phyloP scores from a whole-genome alignment of 2,888 invertebrate genomes.

The Dugesia japonica region DNA sequence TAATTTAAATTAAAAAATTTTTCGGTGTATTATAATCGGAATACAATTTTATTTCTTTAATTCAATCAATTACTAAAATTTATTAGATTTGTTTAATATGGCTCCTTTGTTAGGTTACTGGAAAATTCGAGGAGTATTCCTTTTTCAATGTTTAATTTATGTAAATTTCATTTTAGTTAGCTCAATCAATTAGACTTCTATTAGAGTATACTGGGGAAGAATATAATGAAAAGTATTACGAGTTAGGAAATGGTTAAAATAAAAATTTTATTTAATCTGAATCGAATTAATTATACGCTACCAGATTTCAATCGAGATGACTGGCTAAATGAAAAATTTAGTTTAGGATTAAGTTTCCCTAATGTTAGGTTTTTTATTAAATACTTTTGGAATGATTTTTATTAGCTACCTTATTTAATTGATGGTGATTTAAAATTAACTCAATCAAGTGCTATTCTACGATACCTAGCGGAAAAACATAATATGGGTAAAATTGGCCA shows the following conservation, averaged over 20 bases:
- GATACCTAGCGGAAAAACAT: neutral
- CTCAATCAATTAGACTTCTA: constrained; percentile 3
- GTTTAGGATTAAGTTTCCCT: constrained; percentile 8
- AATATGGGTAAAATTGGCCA: neutral
- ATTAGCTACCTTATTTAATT: neutral
- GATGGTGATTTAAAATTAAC: neutral
- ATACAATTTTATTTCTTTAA: neutral
- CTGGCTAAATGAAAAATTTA: constrained; percentile 25
- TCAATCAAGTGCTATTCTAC: neutral
- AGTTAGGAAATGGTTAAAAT: neutral
- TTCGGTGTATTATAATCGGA: neutral
- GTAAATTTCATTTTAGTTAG: neutral
- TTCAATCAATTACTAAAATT: neutral
- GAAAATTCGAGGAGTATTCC: neutral
- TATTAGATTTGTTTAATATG: neutral
- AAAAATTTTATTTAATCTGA: too few species aligned
- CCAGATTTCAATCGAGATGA: constrained; percentile 9
- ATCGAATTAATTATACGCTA: too few species aligned
- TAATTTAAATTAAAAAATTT: neutral
- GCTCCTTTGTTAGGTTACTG: constrained; percentile 1
- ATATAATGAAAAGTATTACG: neutral
- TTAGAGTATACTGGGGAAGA: constrained; percentile 14
- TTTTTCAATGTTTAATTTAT: neutral
- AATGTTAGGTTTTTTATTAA: constrained; percentile 20
- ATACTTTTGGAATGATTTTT: neutral